Percentiles rank a stretch among this genome's conserved stretches.
Evolutionary conservation across 1,140 invertebrate genomes (phyloP).

Genomic region (Bombus difficillimus): DNA sequence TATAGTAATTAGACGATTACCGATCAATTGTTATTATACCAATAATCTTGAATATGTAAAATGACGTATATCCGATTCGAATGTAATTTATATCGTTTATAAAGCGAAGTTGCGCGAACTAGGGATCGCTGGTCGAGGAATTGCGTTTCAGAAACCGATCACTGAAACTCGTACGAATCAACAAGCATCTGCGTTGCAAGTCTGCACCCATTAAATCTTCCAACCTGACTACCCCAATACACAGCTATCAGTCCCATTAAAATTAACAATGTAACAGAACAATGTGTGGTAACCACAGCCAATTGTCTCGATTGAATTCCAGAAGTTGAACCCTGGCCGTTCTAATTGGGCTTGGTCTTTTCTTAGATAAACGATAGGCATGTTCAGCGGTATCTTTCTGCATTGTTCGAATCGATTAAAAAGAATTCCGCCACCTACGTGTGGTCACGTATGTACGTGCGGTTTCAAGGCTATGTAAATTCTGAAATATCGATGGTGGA

Average conservation of each 20-base stretch:
- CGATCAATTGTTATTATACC: no score
- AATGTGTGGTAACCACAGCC: slow-evolving; percentile 3
- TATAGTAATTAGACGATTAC: no score
- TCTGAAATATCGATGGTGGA: slow-evolving; percentile 14
- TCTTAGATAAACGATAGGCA: slow-evolving; percentile 38
- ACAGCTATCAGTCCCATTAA: slow-evolving; percentile 32
- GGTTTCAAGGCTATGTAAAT: slow-evolving; percentile 20
- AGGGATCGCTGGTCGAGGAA: no score
- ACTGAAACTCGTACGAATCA: neutral
- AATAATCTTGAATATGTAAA: neutral
- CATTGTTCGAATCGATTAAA: slow-evolving; percentile 19
- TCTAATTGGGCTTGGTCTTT: slow-evolving; percentile 41
- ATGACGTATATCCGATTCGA: neutral
- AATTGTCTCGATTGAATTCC: slow-evolving; percentile 8
- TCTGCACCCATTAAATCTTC: neutral
- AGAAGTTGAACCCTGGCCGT: slow-evolving; percentile 10
- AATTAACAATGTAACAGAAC: slow-evolving; percentile 45
- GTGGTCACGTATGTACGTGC: neutral
- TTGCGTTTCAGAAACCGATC: neutral
- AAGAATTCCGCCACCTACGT: slow-evolving; percentile 19
- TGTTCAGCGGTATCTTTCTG: slow-evolving; percentile 14
- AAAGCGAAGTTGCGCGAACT: neutral
- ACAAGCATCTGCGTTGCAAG: no score
- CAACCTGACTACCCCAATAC: neutral
- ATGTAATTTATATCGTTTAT: neutral